Base-by-base conservation (phyloP, 2,113 vertebrate genomes). In the Scopus umbretta region DNA sequence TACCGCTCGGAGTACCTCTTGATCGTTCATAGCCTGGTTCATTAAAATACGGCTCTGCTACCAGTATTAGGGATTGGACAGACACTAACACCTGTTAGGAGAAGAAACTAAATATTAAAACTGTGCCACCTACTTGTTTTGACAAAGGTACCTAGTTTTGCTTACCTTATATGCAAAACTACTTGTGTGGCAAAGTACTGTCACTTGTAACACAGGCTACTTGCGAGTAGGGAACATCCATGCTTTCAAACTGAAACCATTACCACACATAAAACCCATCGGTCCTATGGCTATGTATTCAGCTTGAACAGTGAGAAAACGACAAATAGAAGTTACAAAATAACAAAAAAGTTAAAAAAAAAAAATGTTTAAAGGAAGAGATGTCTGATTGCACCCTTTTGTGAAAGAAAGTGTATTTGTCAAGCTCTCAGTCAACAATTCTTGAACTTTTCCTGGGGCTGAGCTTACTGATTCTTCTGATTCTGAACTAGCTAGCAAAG, bases 21-120 rank as follows among this genome's bases (percentile, higher is more conserved):
- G 99, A 99, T 43, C 99, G 98, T 75, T 99, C 99, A 23, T 99
- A 99, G 66, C 99, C 99, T 1, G 99, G 99, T 80, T 99, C 99
- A 73, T 99, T 99, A 97, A 99, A 99, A 97, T 99, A 99, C 4
- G 99, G 99, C 97, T 99, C 99, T 58, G 99, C 98, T 96, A 99
- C 99, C 96, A 99, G 98, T 89, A 99, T 99, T 43, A 99, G 98
- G 59, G 99, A 99, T 97, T 99, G 99, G 75, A 99, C 99, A 71
- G 99, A 99, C 94, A 99, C 99, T 92, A 99, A 98, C 83, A 99
- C 99, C 99, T 99, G 86, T 36, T 52, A 40, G 96, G 59, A 74
- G 75, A 95, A 90, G 62, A 94, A 93, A 87, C 1, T 17, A 53
- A 45, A 4, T 13, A 65, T 52, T 72, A 62, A 36, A 87, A 80